Base-by-base conservation (phyloP, 2,113 vertebrate genomes). In the Lontra canadensis region DNA sequence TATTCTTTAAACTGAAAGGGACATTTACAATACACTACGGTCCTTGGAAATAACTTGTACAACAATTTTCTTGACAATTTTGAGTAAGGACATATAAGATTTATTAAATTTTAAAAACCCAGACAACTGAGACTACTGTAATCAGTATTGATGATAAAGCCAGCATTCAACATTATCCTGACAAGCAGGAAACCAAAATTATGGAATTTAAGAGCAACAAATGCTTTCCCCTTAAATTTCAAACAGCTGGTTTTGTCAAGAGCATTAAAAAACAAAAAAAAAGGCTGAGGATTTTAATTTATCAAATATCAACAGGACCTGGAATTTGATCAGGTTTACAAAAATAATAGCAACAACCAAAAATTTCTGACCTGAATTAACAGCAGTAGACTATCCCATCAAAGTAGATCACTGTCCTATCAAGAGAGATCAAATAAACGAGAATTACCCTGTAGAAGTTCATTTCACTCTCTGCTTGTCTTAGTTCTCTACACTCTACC, bases 141-240 rank as follows among this genome's bases (percentile, higher is more conserved):
- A 74, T 23, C 81, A 79, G 21, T 47, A 86, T 2, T 47, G 65
- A 71, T 31, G 65, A 63, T 42, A 55, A 88, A 69, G 26, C 85
- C 85, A 88, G 55, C 47, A 79, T 82, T 63, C 49, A 88, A 55
- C 18, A 67, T 55, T 67, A 55, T 94, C 49, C 47, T 76, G 2
- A 94, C 17, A 96, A 67, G n/a, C 42, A 80, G 55, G 63, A 96
- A 55, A 76, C 13, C 10, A 84, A 96, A 94, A 49, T 39, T 65
- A 65, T 31, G 18, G 78, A 92, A 80, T 74, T 55, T 80, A 88
- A 90, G 42, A 82, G n/a, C 20, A 76, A 92, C 7, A 78, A 34
- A 86, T 74, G 1, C 52, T 82, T 95, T 88, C 39, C 11, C 88
- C 25, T 57, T 90, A 63, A 36, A 87, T 80, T 86, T 26, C 42